Evolutionary conservation across 2,113 vertebrate species (phyloP).

Genomic region (Psittacus erithacus): DNA sequence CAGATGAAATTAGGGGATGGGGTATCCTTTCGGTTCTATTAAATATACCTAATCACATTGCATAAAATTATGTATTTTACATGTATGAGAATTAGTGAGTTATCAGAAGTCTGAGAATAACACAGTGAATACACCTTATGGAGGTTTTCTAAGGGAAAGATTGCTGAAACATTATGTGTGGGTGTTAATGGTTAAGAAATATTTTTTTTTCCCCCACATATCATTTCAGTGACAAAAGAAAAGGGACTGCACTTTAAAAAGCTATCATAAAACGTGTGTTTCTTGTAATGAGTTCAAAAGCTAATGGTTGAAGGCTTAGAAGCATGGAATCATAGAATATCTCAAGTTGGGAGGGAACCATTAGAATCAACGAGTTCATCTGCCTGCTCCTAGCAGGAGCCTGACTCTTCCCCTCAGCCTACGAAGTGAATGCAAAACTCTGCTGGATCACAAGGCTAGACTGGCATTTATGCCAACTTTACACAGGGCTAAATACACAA

Average conservation of each 20-base stretch:
- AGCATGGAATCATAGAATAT: background rate
- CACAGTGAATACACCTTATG: background rate
- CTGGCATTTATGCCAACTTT: background rate
- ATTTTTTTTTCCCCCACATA: background rate
- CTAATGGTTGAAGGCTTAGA: background rate
- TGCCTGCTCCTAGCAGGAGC: background rate
- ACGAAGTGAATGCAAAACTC: background rate
- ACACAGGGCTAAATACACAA: background rate
- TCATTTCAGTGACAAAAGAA: background rate
- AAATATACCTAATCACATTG: background rate
- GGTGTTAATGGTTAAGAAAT: conserved; percentile 37
- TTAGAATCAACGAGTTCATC: background rate
- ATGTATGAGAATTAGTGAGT: background rate
- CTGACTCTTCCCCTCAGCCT: background rate
- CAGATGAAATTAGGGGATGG: background rate
- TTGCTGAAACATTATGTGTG: background rate
- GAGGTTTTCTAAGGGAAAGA: conserved; percentile 7
- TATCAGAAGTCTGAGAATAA: background rate
- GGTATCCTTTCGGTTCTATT: background rate
- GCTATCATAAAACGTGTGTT: background rate
- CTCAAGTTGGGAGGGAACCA: background rate
- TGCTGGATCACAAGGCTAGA: background rate
- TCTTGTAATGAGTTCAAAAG: background rate
- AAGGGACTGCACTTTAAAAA: background rate
- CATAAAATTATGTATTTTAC: background rate